Conservation (phyloP, 1,140 invertebrate genomes). For the Drosophila parvula region DNA sequence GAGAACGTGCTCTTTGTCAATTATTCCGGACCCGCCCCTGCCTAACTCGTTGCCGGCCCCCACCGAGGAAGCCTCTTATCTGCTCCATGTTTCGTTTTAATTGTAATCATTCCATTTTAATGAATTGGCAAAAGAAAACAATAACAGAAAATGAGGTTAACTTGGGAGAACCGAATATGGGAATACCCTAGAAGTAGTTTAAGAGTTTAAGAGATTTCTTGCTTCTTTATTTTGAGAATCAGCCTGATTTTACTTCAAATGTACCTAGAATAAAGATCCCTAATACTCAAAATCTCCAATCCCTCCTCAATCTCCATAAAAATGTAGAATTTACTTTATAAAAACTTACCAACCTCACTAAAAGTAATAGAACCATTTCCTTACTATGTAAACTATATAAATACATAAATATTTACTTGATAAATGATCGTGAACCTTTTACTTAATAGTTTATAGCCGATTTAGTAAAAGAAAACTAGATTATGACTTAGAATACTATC, state of each 20-base stretch:
- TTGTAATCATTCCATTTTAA: constrained; percentile 49
- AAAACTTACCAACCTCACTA: too few relatives aligned
- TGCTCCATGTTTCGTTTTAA: constrained; percentile 21
- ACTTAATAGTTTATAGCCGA: neutral
- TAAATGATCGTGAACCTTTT: neutral
- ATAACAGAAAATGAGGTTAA: constrained; percentile 29
- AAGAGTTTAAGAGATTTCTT: fast-evolving
- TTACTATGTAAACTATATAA: neutral
- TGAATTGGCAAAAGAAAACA: constrained; percentile 48
- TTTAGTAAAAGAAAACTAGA: neutral
- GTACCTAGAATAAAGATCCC: too few relatives aligned
- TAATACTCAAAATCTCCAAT: too few relatives aligned
- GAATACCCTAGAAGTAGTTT: constrained; percentile 3
- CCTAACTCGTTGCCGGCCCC: constrained; percentile 5
- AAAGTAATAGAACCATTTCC: too few relatives aligned
- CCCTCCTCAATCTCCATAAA: too few relatives aligned
- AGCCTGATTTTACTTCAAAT: too few relatives aligned
- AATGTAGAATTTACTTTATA: too few relatives aligned
- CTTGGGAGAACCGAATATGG: neutral
- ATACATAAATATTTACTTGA: neutral
- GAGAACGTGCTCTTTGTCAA: constrained; percentile 33
- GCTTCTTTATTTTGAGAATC: too few relatives aligned
- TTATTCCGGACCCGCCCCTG: constrained; percentile 10
- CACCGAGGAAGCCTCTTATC: constrained; percentile 23
- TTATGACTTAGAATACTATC: neutral